Base-by-base conservation (phyloP, 35 echinoderm and acorn worm genomes). In the Chiridota heheva region DNA sequence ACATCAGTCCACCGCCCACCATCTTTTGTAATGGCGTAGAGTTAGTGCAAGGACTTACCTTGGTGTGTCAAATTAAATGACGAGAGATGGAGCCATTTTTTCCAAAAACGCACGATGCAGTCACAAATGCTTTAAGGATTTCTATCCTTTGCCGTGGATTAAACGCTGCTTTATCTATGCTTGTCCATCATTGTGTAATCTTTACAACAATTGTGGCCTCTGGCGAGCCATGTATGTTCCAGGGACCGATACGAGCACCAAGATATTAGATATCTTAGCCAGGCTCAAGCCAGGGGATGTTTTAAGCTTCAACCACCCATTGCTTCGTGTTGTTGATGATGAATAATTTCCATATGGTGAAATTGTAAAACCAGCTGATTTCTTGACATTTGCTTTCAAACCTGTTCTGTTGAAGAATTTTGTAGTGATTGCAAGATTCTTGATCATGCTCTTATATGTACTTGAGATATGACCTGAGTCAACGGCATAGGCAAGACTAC, bases 341-440 rank as follows among this genome's bases (percentile, higher is more conserved):
- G 25, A 73, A 73, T 5, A 44, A 45, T 26, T 47, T 0, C 69
- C 69, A 0, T 0, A 46, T 29, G 69, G 39, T 29, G 2, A 30
- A 26, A 73, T n/a, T 44, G 48, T 73, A 26, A 26, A 73, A 24
- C 69, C 40, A 0, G 36, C 32, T 0, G 69, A 73, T 27, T 73
- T 73, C 69, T 73, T 73, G 15, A 73, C 69, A 73, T 69, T 69
- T 3, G 40, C 7, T 20, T 33, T 34, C 20, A 69, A 37, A 5
- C 65, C 65, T 6, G 65, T 69, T 1, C 33, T 5, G 5, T 40
- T 1, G 16, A 69, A 69, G 33, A 29, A 69, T 20, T 69, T 1
- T 18, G n/a, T 38, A 1, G 65, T 38, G 6, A 69, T 69, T 7
- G 34, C 37, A 0, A 69, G 27, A 16, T 69, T 69, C 7, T 1